Conservation (phyloP, 2,797 vertebrate genomes). For the Anolis apletophallus region DNA sequence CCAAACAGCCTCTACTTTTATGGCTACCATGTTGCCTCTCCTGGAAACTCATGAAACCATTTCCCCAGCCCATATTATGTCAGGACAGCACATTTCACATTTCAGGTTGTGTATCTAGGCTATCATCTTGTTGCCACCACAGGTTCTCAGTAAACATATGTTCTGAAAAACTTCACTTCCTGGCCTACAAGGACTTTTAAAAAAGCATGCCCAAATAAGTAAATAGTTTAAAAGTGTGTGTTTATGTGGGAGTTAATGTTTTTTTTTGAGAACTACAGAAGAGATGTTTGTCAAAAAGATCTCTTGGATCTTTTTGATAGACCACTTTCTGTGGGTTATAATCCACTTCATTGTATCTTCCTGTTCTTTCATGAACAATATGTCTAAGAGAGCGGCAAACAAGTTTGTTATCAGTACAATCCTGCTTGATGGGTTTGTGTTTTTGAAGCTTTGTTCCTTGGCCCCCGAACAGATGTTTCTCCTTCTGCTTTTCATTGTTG, state of each 20-base stretch:
- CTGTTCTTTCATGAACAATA: slow-evolving; percentile 28
- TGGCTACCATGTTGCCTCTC: neutral
- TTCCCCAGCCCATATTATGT: neutral
- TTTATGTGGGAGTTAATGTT: neutral
- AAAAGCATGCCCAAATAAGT: neutral
- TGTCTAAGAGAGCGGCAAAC: slow-evolving; percentile 37
- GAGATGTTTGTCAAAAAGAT: slow-evolving; percentile 66
- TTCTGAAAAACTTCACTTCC: neutral
- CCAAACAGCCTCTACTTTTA: neutral
- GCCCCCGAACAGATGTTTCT: slow-evolving; percentile 43
- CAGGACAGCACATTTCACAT: accelerated
- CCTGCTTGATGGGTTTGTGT: slow-evolving; percentile 24
- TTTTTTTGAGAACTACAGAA: slow-evolving; percentile 12
- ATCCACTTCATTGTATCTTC: slow-evolving; percentile 22
- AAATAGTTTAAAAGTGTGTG: accelerated
- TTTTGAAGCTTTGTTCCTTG: slow-evolving; percentile 23
- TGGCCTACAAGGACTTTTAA: neutral
- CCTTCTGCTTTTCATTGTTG: slow-evolving; percentile 33
- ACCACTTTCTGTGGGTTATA: slow-evolving; percentile 52
- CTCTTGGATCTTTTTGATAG: slow-evolving; percentile 47
- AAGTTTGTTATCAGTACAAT: neutral
- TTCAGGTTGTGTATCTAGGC: accelerated
- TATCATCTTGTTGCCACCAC: accelerated
- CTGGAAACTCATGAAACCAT: neutral
- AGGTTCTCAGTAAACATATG: accelerated